Base-by-base conservation (phyloP, 1,140 invertebrate species). In the Apocrypta bakeri region DNA sequence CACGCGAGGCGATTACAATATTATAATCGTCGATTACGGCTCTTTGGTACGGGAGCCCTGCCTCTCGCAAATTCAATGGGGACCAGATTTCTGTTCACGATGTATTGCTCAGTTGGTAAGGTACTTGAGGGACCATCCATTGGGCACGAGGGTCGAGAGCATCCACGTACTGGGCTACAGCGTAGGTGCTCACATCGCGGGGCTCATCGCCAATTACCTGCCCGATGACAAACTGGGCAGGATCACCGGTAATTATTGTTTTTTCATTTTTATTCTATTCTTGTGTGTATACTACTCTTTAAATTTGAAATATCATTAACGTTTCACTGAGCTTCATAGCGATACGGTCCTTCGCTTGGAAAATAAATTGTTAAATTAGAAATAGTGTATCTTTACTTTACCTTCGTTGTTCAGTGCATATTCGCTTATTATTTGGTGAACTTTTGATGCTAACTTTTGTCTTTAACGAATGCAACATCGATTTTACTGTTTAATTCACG, bases 21-120 rank as follows among this genome's bases (percentile, higher is more conserved):
- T 97, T 73, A 96, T 97, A 85, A 96, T 97, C 71, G 96, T 97
- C n/a, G 96, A 97, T 92, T 97, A 97, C 89, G 94, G 94, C 64
- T 93, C 94, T 12, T 92, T 97, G n/a, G 96, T 96, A 2, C 94
- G 95, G 87, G 96, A 97, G 88, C 96, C 96, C 1, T 97, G 96
- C 88, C 92, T 97, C 2, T 95, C 95, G 86, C 94, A 96, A 94
- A 95, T 97, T 93, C 95, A 96, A 85, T 97, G 96, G 96, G 94
- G 95, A 11, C 96, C 96, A 17, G 93, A 96, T 64, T 97, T 97
- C 86, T 94, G 94, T 88, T 94, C 94, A 72, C 93, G 95, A 87
- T 97, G 96, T 90, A 96, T 97, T 85, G 95, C 96, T 31, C 96
- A 97, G 89, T 91, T 97, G 87, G 93, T 97, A 64, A 94, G 95